phyloP scores from a whole-genome alignment of 2,113 vertebrate species.

The Dendrocopos noguchii region DNA sequence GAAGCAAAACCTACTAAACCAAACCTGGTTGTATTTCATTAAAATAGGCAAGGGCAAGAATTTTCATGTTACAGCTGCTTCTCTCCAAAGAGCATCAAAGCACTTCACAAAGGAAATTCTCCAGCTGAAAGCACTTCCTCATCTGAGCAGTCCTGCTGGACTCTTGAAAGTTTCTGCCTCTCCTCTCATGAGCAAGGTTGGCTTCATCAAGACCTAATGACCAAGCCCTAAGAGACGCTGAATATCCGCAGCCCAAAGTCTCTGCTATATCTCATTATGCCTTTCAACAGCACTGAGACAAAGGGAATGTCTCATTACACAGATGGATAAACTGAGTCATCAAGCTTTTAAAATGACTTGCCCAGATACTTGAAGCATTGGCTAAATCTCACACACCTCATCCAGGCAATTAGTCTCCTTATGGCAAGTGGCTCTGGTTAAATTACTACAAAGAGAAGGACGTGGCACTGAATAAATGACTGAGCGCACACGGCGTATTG shows the following conservation, averaged over 20 bases:
- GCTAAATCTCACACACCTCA: neutral
- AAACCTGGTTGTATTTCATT: conserved; percentile 28
- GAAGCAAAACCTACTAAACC: conserved; percentile 21
- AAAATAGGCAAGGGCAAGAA: conserved; percentile 9
- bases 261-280: conserved; percentile 29
- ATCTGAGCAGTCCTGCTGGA: conserved; percentile 9
- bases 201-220: conserved; percentile 38
- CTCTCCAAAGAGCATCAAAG: conserved; percentile 40
- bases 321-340: conserved; percentile 58
- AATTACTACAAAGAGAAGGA: neutral
- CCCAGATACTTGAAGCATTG: conserved; percentile 39
- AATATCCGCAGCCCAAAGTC: neutral
- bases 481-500: neutral
- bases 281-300: conserved; percentile 46
- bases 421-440: neutral
- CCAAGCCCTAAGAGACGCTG: conserved; percentile 43
- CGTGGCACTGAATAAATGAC: neutral
- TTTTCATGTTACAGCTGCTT: conserved; percentile 10
- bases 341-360: conserved; percentile 20
- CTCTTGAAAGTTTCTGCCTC: conserved; percentile 15
- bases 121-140: conserved; percentile 46
- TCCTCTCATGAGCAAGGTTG: conserved; percentile 51
- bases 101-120: neutral
- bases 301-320: conserved; percentile 62
- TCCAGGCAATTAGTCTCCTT: conserved; percentile 28